Base-by-base conservation (phyloP, 2,797 vertebrate species). In the Borostomias antarcticus region DNA sequence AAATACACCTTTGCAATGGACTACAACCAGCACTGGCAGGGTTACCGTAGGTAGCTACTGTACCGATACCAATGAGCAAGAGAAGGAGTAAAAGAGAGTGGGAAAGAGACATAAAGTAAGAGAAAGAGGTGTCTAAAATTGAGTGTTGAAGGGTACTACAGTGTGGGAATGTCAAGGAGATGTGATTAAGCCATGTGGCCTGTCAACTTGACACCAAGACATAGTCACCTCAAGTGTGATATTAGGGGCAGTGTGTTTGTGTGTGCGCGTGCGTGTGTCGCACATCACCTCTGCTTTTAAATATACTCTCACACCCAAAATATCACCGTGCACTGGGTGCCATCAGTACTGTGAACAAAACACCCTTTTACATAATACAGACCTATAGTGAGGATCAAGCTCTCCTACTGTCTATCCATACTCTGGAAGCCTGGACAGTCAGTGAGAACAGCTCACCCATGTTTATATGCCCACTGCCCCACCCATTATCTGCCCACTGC, bases 201-300 rank as follows among this genome's bases (percentile, higher is more conserved):
- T 7, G 15, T 43, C 15, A 48, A 43, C 52, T 15, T 66, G 29
- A 71, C 37, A 48, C 15, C 26, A 29, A 5, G 29, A 23, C 45
- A 73, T 58, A 53, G 15, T 43, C 23, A 62, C 52, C 53, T 2
- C 3, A 59, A 15, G 19, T 47, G 33, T 52, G 19, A 58, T 69
- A 29, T 68, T 29, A 19, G 25, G 58, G 25, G 13, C 29, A 11
- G 25, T 2, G 32, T 47, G 32, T 25, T 19, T 25, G 21, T 33
- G 51, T 56, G n/a, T 29, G 11, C 8, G 13, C 48, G 17, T 53
- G 25, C 2, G 1, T 54, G 21, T 65, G 15, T 72, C 68, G 70
- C 32, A 61, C 72, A 70, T 15, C 47, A n/a, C n/a, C 65, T 58
- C 80, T 78, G 33, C 68, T 72, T 74, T 76, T 65, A 64, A 73